Percentiles rank a stretch among this genome's conserved stretches.
phyloP scores from a whole-genome alignment of 2,888 invertebrate species.

The Oxytorus armatus region DNA sequence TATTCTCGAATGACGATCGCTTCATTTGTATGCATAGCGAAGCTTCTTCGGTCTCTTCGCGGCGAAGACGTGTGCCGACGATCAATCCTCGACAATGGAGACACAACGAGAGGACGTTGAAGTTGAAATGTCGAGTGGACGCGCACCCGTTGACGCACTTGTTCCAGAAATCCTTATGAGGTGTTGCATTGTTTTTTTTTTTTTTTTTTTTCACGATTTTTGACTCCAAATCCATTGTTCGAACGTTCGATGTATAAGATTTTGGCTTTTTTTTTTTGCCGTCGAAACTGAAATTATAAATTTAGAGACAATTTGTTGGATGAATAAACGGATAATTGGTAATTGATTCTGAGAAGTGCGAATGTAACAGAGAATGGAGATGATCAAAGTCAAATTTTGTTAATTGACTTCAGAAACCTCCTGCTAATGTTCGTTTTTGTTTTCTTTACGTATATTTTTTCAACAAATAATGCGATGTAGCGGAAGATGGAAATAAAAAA shows the following conservation, averaged over 20 bases:
- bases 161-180: conserved; percentile 10
- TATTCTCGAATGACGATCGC: conserved; percentile 30
- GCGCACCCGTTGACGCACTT: conserved; percentile 23
- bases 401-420: too few species aligned
- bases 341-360: too few species aligned
- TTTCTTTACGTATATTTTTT: too few species aligned
- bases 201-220: neutral
- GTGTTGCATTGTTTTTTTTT: too few species aligned
- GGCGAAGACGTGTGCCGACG: conserved; percentile 44
- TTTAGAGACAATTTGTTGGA: neutral
- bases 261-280: neutral
- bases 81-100: conserved; percentile 35
- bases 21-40: conserved; percentile 39
- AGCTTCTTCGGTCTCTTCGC: conserved; percentile 1
- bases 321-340: too few species aligned
- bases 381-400: too few species aligned
- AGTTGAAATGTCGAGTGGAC: conserved; percentile 31
- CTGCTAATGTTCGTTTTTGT: too few species aligned
- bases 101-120: conserved; percentile 7
- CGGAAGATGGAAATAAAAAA: too few species aligned
- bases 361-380: too few species aligned
- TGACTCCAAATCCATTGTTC: conserved; percentile 1
- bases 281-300: neutral
- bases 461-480: too few species aligned
- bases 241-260: too few species aligned